Conservation (phyloP, 2,113 vertebrate species). For the Polyodon spathula region DNA sequence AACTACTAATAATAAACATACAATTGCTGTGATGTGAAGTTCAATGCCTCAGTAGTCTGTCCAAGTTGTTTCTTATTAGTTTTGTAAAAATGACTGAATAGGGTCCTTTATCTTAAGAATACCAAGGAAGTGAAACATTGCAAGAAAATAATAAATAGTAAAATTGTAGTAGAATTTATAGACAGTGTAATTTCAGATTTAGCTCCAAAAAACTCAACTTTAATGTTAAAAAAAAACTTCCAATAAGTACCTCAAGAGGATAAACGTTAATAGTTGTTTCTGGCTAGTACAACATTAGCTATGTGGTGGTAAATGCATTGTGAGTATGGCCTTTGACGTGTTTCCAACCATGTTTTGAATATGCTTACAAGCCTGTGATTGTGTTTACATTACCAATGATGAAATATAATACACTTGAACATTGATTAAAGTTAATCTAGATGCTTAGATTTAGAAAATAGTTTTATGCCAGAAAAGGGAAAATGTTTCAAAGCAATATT, state of each 20-base stretch:
- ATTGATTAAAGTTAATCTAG: no score
- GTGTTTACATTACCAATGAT: conserved; percentile 51
- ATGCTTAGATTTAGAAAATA: conserved; percentile 9
- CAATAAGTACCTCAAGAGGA: no score
- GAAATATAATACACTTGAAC: conserved; percentile 29
- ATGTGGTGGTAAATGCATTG: no score
- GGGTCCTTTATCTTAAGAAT: not conserved
- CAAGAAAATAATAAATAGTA: not conserved
- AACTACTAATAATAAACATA: no score
- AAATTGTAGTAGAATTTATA: not conserved
- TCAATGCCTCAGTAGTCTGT: no score
- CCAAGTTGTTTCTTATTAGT: no score
- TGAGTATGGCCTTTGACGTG: conserved; percentile 16
- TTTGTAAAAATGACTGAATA: not conserved
- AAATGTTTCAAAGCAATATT: conserved; percentile 35
- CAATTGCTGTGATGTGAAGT: no score
- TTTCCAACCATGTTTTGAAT: conserved; percentile 16
- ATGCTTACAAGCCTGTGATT: conserved; percentile 33
- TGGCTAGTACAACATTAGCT: no score
- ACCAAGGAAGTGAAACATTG: not conserved
- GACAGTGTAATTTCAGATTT: no score
- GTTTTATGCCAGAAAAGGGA: conserved; percentile 49
- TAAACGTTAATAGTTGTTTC: no score
- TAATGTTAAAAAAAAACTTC: no score
- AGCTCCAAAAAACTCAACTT: no score